phyloP scores from a whole-genome alignment of 2,888 invertebrate genomes.

The Trypoxylon attenuatum region DNA sequence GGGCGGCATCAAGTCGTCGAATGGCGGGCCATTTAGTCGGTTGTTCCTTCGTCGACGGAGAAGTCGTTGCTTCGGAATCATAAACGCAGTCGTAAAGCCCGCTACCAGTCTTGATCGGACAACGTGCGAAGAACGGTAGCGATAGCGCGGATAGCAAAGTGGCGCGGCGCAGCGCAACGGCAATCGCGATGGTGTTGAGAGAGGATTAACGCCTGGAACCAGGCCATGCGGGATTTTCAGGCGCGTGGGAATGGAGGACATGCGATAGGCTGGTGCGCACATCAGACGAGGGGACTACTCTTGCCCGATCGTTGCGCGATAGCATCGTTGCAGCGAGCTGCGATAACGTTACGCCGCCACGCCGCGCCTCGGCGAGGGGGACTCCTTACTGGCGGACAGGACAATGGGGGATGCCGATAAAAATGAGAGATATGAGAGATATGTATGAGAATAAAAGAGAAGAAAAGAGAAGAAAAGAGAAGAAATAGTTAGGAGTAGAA shows the following conservation, averaged over 20 bases:
- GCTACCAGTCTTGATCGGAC: constrained; percentile 15
- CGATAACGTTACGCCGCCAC: not conserved
- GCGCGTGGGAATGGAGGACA: constrained; percentile 28
- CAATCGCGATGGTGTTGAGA: constrained; percentile 55
- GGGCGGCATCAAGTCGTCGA: constrained; percentile 19
- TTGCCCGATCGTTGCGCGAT: too few relatives aligned
- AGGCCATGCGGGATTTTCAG: constrained; percentile 34
- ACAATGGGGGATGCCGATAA: constrained; percentile 2
- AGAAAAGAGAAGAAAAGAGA: constrained; percentile 16
- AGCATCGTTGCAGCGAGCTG: not conserved
- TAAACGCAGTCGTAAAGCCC: constrained; percentile 37
- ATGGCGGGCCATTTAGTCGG: constrained; percentile 12
- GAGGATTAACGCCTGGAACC: constrained; percentile 59
- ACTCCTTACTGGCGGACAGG: too few relatives aligned
- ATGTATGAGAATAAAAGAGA: constrained; percentile 1
- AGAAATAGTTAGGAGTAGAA: too few relatives aligned
- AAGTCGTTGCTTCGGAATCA: constrained; percentile 28
- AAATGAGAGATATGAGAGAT: constrained; percentile 1
- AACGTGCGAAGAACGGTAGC: constrained; percentile 24
- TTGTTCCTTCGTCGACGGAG: constrained; percentile 14
- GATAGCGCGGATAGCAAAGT: constrained; percentile 41
- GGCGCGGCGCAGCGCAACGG: too few relatives aligned
- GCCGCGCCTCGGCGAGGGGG: not conserved
- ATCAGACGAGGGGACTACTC: not conserved
- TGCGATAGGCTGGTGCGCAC: constrained; percentile 22